Evolutionary conservation across 2,113 vertebrate genomes (phyloP).

Genomic region (Taxidea taxus): DNA sequence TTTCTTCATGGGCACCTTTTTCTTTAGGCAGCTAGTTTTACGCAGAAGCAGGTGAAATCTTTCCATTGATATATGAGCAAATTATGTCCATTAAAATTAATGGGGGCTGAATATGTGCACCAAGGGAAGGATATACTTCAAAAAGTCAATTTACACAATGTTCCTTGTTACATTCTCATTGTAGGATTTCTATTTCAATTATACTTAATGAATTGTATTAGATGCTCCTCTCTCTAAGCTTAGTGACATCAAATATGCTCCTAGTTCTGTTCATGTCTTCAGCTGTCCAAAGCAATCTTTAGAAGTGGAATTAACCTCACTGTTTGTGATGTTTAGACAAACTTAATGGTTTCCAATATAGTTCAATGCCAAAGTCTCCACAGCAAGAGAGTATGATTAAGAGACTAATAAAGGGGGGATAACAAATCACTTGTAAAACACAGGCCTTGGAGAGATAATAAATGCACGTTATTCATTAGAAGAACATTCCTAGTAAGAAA

Average conservation of each 20-base stretch:
- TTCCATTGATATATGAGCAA: conserved; percentile 71
- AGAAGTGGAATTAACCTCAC: conserved; percentile 53
- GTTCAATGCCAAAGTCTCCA: conserved; percentile 23
- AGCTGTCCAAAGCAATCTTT: conserved; percentile 35
- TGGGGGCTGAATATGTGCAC: conserved; percentile 67
- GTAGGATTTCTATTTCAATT: conserved; percentile 74
- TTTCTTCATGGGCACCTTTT: conserved; percentile 58
- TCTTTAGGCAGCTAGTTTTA: background rate
- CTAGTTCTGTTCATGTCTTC: conserved; percentile 28
- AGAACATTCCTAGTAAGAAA: background rate
- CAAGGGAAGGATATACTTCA: conserved; percentile 71
- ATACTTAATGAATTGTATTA: conserved; percentile 73
- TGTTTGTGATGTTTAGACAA: conserved; percentile 50
- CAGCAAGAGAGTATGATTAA: conserved; percentile 11
- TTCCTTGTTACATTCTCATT: conserved; percentile 69
- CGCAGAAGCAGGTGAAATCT: conserved; percentile 21
- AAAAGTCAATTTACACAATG: conserved; percentile 72
- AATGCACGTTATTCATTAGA: background rate
- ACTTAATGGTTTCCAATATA: conserved; percentile 44
- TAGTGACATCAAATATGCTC: conserved; percentile 65
- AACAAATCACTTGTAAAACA: conserved; percentile 21
- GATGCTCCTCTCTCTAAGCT: conserved; percentile 30
- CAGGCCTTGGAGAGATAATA: conserved; percentile 27
- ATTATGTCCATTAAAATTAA: conserved; percentile 82
- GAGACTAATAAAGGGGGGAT: background rate